These are phyloP conservation scores for Coptodon rendalli DNA, from an alignment of 2,113 vertebrate genomes.

Conservation along the genomic window DNA sequence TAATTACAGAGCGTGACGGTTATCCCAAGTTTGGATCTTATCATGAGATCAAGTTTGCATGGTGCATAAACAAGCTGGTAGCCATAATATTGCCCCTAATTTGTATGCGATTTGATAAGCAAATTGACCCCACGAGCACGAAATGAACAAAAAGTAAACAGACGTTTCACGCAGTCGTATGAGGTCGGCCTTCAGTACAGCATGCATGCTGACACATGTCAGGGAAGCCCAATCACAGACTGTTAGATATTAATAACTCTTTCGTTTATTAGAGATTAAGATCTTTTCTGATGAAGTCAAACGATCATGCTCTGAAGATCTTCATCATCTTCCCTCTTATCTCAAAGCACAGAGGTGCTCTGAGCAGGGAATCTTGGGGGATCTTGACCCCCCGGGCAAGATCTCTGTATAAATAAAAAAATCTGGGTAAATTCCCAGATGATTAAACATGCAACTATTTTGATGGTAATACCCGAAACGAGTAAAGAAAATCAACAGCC, in stretches of 20 bases:
- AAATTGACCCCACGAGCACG: rapidly evolving
- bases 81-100: background rate
- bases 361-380: background rate
- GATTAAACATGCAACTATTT: background rate
- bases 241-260: background rate
- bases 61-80: background rate
- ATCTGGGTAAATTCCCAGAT: background rate
- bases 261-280: rapidly evolving
- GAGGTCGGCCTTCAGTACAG: background rate
- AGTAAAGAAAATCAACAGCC: background rate
- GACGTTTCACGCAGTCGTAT: background rate
- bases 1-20: background rate
- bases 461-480: rapidly evolving
- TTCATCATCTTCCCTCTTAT: background rate
- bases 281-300: background rate
- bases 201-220: rapidly evolving
- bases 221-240: background rate
- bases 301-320: background rate
- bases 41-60: background rate
- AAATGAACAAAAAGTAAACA: background rate
- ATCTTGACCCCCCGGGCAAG: background rate
- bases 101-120: background rate
- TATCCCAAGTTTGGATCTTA: background rate
- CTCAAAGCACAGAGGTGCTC: background rate
- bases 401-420: background rate